Base-by-base conservation (phyloP, 2,113 vertebrate species). In the Brachyhypopomus occidentalis region DNA sequence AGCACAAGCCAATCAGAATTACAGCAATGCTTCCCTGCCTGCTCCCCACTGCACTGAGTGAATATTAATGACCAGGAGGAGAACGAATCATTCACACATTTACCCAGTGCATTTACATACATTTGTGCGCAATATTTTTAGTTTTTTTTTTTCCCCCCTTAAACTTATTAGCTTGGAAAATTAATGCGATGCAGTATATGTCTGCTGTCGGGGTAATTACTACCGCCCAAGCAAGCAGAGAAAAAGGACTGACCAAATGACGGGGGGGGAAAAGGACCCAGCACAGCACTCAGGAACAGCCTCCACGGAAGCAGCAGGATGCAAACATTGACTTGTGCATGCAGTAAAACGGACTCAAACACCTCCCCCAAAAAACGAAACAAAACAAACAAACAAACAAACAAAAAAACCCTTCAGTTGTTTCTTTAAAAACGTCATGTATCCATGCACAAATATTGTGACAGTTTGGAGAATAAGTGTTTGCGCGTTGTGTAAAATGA, bases 401-500 rank as follows among this genome's bases (percentile, higher is more conserved):
- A n/a, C n/a, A n/a, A n/a, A n/a, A 17, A 64, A 27, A 66, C 19
- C 17, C 64, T 36, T 36, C 64, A 36, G 30, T 20, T 67, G 17
- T 67, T 67, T 34, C 30, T 67, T 66, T 55, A 67, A 20, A 52
- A 77, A 55, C 16, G 55, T 27, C 36, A 27, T 25, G 14, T 19
- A 55, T 67, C 0, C 59, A 69, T n/a, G 20, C 64, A 41, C 22
- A 69, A 58, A 69, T 58, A 78, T 38, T 38, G 30, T 58, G 64
- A 58, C 48, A 78, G 64, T 77, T 77, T 19, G 67, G 48, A 25
- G 17, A 38, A 34, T 60, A n/a, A 76, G 22, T 66, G 79, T 69
- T 75, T 81, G 63, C 55, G 25, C 5, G 3, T 11, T 22, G 11
- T 34, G 62, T 77, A 62, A 77, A 77, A 73, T 41, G 60, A 48